phyloP scores from a whole-genome alignment of 35 echinoderm and acorn worm species.

The Strongylocentrotus purpuratus region DNA sequence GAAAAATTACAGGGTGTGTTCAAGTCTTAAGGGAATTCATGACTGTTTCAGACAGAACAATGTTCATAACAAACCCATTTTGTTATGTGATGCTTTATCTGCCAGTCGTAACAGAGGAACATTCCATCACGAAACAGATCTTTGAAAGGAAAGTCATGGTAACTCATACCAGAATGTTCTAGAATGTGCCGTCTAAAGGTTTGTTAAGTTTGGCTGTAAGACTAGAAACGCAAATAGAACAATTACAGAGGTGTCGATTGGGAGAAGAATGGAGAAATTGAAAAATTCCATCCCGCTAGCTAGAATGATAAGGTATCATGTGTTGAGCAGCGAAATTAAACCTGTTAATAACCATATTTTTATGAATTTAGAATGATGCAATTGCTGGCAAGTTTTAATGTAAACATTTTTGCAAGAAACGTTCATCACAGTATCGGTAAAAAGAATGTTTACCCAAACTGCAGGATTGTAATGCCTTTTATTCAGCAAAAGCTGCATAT shows the following conservation, averaged over 20 bases:
- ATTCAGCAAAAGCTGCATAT: no score
- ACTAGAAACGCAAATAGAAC: background rate
- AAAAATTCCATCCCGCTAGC: background rate
- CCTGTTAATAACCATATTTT: background rate
- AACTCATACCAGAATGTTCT: background rate
- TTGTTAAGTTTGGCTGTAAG: background rate
- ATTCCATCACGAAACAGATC: background rate
- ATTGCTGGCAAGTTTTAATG: background rate
- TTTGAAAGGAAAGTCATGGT: background rate
- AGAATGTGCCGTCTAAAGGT: background rate
- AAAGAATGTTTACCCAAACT: no score
- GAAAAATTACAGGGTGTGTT: background rate
- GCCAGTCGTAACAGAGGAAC: background rate
- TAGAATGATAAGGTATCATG: background rate
- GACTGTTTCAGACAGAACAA: background rate
- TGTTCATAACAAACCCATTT: background rate
- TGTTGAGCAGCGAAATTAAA: background rate
- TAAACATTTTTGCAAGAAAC: background rate
- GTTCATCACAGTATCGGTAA: no score
- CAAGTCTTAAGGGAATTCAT: background rate
- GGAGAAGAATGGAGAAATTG: background rate
- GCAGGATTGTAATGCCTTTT: no score
- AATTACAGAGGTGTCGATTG: background rate
- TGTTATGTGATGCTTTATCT: background rate
- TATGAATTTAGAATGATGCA: background rate